Evolutionary conservation across 2,113 vertebrate species (phyloP).

Genomic region (Daphoenositta chrysoptera): DNA sequence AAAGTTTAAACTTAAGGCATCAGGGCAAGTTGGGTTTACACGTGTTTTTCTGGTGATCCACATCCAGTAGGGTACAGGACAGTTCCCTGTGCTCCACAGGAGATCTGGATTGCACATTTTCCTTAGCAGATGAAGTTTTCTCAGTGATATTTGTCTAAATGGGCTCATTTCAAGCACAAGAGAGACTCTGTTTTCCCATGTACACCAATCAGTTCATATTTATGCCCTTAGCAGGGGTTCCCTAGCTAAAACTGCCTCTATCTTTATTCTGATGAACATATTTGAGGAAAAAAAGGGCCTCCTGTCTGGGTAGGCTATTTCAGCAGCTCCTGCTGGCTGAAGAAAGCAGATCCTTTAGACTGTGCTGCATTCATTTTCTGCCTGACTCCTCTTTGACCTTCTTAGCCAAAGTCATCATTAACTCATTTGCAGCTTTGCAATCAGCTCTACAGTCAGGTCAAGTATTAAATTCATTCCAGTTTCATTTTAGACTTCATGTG

Average conservation of each 20-base stretch:
- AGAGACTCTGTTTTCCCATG: neutral
- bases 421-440: conserved; percentile 21
- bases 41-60: fast-evolving
- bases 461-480: neutral
- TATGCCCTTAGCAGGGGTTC: neutral
- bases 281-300: neutral
- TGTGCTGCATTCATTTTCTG: conserved; percentile 22
- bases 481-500: neutral
- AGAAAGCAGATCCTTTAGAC: neutral
- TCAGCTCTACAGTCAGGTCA: neutral
- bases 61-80: neutral
- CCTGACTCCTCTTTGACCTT: conserved; percentile 19
- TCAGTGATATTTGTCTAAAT: neutral
- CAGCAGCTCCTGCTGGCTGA: neutral
- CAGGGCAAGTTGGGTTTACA: neutral
- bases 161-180: neutral
- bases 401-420: conserved; percentile 31
- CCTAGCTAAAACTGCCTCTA: neutral
- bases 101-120: neutral
- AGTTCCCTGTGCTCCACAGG: neutral
- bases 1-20: no score
- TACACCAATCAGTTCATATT: neutral
- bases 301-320: neutral
- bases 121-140: neutral
- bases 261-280: neutral